These are phyloP conservation scores for Cantharis rustica DNA, from an alignment of 2,888 invertebrate species.

Conservation along the genomic window DNA sequence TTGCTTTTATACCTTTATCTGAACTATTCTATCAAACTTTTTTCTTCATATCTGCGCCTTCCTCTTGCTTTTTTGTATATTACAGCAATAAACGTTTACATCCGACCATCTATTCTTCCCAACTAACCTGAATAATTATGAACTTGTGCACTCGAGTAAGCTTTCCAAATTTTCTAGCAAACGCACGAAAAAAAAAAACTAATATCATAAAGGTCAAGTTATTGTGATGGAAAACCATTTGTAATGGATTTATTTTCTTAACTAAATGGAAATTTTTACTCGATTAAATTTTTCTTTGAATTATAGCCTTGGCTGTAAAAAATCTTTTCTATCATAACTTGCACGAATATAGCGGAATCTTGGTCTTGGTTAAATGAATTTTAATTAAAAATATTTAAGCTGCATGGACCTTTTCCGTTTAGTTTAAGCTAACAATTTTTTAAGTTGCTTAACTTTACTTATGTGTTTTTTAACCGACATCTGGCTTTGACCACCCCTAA, in stretches of 20 bases:
- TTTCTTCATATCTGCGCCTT: not conserved
- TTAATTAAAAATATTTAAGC: not conserved
- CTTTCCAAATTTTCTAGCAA: not conserved
- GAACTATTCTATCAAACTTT: not conserved
- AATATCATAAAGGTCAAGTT: not conserved
- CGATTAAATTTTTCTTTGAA: not conserved
- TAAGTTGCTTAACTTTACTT: slow-evolving; percentile 15
- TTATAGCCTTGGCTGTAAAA: not conserved
- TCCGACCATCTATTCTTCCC: not conserved
- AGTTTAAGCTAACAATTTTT: not conserved
- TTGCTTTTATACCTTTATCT: not conserved
- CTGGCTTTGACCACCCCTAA: slow-evolving; percentile 32
- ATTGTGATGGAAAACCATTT: not conserved
- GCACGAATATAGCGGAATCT: not conserved
- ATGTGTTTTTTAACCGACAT: slow-evolving; percentile 31
- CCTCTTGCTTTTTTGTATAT: not conserved
- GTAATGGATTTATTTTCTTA: not conserved
- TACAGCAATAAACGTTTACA: not conserved
- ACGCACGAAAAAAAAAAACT: not conserved
- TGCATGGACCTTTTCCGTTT: not conserved
- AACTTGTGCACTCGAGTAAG: not conserved
- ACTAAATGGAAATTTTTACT: not conserved
- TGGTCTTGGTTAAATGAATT: not conserved
- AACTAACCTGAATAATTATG: not conserved
- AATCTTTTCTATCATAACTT: not conserved